Base-by-base conservation (phyloP, 2,113 vertebrate genomes). In the Nibea albiflora region DNA sequence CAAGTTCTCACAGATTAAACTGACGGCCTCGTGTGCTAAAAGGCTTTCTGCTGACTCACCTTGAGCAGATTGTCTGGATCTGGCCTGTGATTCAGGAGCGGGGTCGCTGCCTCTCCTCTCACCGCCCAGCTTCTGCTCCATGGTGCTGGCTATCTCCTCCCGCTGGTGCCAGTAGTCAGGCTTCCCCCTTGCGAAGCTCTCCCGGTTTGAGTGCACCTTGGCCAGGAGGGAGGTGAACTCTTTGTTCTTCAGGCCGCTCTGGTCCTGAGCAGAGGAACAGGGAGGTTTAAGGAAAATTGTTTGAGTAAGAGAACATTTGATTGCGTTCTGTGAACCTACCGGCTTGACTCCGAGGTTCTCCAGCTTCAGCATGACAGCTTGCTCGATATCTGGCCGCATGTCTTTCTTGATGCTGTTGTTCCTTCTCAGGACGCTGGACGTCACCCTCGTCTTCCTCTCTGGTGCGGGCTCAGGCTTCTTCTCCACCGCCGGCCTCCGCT, bases 271-370 rank as follows among this genome's bases (percentile, higher is more conserved):
- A 4, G 24, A 74, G 26, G 15, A 1, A 8, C 1, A 83, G 16
- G 39, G 22, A 5, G 47, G 4, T 17, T 67, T 35, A 24, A 26
- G 1, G 19, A 58, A 50, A 57, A 7, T 1, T 7, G 2, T 39
- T 39, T 39, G 35, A 39, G n/a, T n/a, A 3, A 39, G 16, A 11
- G 2, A 5, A 10, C 16, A 3, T 8, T 24, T 9, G 20, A 57
- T 26, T 28, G 20, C n/a, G 3, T 2, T 5, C 19, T 19, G 16
- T 47, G 47, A 42, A 89, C 96, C 84, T 94, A 98, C 97, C 56
- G 94, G 71, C 77, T 95, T 93, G 87, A 99, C 92, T 74, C 97
- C 97, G 20, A 98, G 88, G 63, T 77, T 92, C 90, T 97, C 95
- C 82, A 99, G 90, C 85, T 94, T 97, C 26, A 95, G 95, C 2